Base-by-base conservation (phyloP, 2,888 invertebrate genomes). In the Calliopum simillimum region DNA sequence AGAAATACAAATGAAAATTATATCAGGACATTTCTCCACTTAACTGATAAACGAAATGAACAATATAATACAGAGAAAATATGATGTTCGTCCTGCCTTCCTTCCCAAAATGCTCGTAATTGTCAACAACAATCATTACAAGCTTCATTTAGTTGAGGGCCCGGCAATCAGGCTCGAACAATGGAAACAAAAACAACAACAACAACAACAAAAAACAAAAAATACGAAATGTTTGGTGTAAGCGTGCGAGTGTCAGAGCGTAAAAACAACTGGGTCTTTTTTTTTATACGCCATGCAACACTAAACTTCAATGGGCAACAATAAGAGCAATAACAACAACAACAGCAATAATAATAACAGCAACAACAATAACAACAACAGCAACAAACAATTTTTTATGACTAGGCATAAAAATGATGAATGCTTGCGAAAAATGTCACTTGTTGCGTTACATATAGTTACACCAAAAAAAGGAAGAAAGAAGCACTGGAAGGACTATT, bases 401-500 rank as follows among this genome's bases (percentile, higher is more conserved):
- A 44, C 51, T 62, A 70, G 75, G 74, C 79, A 80, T 77, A 81
- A 79, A 82, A 79, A 81, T 83, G 81, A 82, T 81, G 81, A 79
- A 81, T 80, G 82, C 77, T 76, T 77, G 80, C 74, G 78, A 82
- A 82, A 82, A 78, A 73, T 80, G 79, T 82, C 82, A 82, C 84
- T 82, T 77, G 76, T 76, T 77, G 77, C 76, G 53, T 70, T 71
- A 25, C 33, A 51, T 13, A 11, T 21, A 25, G 55, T 12, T 56
- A 16, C 33, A n/a, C 13, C n/a, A 41, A 14, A 13, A 14, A 56
- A 11, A 25, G 11, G 21, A 55, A 19, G 25, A 25, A 56, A 25
- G 11, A n/a, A 56, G 25, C 4, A 6, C 11, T 19, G 11, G 56
- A 3, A 4, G 21, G 23, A n/a, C n/a, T n/a, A n/a, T n/a, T n/a